These are phyloP conservation scores for Morus bassanus DNA, from an alignment of 2,797 vertebrate genomes.

Conservation along the genomic window DNA sequence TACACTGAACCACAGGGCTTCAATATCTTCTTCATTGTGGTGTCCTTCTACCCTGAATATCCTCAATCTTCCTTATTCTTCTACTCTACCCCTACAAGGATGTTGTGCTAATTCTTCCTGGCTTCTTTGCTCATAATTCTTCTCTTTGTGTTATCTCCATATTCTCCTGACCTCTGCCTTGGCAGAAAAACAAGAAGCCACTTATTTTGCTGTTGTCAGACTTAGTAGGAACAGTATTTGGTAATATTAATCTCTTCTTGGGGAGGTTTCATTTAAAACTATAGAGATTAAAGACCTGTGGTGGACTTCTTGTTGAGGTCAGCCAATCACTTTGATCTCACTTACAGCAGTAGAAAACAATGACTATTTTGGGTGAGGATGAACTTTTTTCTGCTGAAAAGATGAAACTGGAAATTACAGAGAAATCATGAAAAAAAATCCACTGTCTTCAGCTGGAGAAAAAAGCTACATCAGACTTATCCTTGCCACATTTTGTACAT, in stretches of 20 bases:
- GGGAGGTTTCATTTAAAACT: not conserved
- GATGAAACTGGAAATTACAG: not conserved
- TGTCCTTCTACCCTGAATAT: not conserved
- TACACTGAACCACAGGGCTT: not conserved
- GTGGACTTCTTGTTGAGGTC: not conserved
- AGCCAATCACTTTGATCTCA: not conserved
- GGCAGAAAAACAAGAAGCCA: not conserved
- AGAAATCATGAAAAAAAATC: not conserved
- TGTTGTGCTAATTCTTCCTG: not conserved
- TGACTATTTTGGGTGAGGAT: not conserved
- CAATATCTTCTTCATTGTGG: not conserved
- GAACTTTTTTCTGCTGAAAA: not conserved
- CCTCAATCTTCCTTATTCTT: not conserved
- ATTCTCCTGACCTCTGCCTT: not conserved
- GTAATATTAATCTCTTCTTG: not conserved
- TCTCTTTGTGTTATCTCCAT: not conserved
- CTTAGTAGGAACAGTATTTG: not conserved
- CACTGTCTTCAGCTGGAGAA: not conserved
- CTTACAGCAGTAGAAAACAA: not conserved
- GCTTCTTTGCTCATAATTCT: not conserved
- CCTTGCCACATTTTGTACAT: not conserved
- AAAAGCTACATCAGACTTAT: not conserved
- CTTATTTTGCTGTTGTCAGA: not conserved
- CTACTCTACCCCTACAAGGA: not conserved
- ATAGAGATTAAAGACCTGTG: not conserved